Percentiles rank a stretch among this genome's conserved stretches.
Conservation (phyloP, 2,888 invertebrate genomes). For the Athripsodes cinereus region DNA sequence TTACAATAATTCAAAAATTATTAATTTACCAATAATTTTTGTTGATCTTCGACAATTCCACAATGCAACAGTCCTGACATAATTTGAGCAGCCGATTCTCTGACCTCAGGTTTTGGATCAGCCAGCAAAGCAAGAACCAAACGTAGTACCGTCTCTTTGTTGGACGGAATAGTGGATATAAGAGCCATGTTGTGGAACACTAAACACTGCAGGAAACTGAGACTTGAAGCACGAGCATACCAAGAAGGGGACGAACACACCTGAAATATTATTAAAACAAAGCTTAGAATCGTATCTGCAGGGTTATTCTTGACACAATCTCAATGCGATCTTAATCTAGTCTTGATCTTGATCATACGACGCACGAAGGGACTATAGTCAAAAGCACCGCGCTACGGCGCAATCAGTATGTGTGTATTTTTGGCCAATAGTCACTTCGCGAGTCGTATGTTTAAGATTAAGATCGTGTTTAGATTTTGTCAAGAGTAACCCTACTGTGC, state of each 20-base stretch:
- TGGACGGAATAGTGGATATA: constrained; percentile 44
- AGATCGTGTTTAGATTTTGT: too few relatives aligned
- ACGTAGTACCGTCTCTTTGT: constrained; percentile 53
- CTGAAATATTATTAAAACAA: constrained; percentile 16
- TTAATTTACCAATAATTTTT: constrained; percentile 52
- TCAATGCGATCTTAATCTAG: too few relatives aligned
- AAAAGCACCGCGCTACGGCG: too few relatives aligned
- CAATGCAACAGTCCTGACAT: constrained; percentile 84
- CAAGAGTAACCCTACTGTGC: too few relatives aligned
- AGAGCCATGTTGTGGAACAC: constrained; percentile 68
- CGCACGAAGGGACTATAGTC: too few relatives aligned
- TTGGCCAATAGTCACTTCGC: too few relatives aligned
- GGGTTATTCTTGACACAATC: too few relatives aligned
- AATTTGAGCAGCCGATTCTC: constrained; percentile 75
- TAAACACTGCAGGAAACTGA: constrained; percentile 65
- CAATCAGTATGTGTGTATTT: too few relatives aligned
- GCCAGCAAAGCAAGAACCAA: constrained; percentile 63
- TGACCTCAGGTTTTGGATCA: constrained; percentile 72
- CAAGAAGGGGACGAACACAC: constrained; percentile 49
- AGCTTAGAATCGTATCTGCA: too few relatives aligned
- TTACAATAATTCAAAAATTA: too few relatives aligned
- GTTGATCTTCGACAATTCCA: constrained; percentile 61
- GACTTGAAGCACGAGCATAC: constrained; percentile 60
- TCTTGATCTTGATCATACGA: too few relatives aligned
- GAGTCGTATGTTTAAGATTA: too few relatives aligned